Conservation (phyloP, 2,113 vertebrate genomes). For the Poecilia latipinna region DNA sequence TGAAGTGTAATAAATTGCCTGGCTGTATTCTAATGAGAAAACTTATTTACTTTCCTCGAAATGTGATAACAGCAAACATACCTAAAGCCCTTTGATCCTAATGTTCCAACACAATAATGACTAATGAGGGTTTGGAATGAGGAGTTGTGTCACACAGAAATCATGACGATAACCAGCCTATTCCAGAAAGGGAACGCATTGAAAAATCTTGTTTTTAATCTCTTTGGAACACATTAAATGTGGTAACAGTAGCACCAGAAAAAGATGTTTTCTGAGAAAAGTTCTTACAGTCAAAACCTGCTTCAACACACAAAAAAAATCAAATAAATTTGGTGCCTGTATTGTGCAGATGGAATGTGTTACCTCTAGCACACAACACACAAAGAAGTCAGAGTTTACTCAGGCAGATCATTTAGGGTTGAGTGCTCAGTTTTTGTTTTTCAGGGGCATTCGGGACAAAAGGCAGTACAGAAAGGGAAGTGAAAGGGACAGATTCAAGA, state of each 20-base stretch:
- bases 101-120: neutral
- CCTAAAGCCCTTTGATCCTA: constrained; percentile 6
- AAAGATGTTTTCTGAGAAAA: neutral
- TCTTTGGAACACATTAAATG: neutral
- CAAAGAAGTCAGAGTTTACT: neutral
- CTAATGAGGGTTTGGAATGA: neutral
- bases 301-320: neutral
- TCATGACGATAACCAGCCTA: constrained; percentile 8
- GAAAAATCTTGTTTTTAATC: neutral
- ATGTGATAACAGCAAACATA: neutral
- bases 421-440: neutral
- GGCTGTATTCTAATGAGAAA: neutral
- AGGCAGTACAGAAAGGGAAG: constrained; percentile 26
- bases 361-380: neutral
- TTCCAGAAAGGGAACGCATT: neutral
- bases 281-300: neutral
- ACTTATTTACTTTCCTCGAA: neutral
- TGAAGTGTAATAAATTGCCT: neutral
- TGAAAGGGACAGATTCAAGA: constrained; percentile 40
- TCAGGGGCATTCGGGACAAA: neutral
- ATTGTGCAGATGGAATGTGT: neutral
- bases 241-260: neutral
- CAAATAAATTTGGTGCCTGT: neutral
- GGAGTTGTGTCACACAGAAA: constrained; percentile 13
- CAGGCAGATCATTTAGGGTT: no score